These are phyloP conservation scores for Plagodis pulveraria DNA, from an alignment of 2,888 invertebrate species.

Conservation along the genomic window DNA sequence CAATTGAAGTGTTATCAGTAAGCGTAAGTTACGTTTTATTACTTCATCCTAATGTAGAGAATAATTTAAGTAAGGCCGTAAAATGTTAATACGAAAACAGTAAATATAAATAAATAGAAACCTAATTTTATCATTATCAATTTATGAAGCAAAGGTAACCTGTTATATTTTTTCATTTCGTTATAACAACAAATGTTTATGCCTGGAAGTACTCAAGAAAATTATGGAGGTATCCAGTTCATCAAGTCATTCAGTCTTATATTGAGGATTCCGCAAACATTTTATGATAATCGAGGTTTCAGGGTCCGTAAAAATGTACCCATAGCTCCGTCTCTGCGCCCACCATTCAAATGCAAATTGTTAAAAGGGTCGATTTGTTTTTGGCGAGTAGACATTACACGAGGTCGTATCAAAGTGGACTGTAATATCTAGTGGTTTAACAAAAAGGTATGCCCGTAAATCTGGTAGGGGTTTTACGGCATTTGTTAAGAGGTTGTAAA, in stretches of 20 bases:
- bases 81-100: neutral
- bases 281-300: slow-evolving; percentile 68
- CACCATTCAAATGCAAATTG: slow-evolving; percentile 69
- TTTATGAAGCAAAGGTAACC: neutral
- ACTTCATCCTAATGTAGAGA: no score
- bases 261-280: slow-evolving; percentile 61
- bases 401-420: slow-evolving; percentile 54
- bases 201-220: slow-evolving; percentile 14
- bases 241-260: slow-evolving; percentile 54
- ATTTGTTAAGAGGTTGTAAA: slow-evolving; percentile 54
- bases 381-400: slow-evolving; percentile 61
- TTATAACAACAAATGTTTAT: slow-evolving; percentile 4
- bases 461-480: slow-evolving; percentile 51
- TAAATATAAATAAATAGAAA: neutral
- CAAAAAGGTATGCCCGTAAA: slow-evolving; percentile 58
- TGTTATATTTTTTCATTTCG: neutral
- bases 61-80: no score
- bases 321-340: slow-evolving; percentile 50
- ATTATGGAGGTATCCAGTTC: slow-evolving; percentile 46
- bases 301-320: slow-evolving; percentile 58
- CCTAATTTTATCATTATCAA: neutral
- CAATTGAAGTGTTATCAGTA: neutral
- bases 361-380: slow-evolving; percentile 58
- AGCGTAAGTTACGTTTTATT: neutral
- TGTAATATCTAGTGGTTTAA: slow-evolving; percentile 53